Conservation (phyloP, 2,113 vertebrate genomes). For the Tragelaphus buxtoni region DNA sequence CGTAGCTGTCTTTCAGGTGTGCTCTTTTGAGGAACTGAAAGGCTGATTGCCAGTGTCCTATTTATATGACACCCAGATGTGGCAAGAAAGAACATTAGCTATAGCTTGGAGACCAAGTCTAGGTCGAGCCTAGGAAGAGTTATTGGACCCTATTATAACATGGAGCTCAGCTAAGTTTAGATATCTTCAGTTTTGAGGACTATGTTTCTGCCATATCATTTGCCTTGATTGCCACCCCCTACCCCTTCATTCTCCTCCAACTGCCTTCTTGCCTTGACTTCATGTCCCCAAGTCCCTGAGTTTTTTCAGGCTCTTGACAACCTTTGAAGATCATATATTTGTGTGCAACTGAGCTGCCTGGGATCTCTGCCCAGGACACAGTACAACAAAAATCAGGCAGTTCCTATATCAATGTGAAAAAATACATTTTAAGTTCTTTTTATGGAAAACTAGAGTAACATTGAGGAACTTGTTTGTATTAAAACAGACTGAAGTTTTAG, state of each 20-base stretch:
- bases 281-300: neutral
- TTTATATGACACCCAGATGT: neutral
- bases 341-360: neutral
- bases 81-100: neutral
- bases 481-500: neutral
- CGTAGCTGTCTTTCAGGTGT: neutral
- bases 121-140: neutral
- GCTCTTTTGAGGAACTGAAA: neutral
- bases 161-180: neutral
- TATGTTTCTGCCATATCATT: neutral
- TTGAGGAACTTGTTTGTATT: neutral
- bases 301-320: neutral
- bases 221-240: neutral
- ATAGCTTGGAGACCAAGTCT: neutral
- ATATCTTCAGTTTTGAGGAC: neutral
- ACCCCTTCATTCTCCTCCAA: neutral
- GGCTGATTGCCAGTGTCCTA: neutral
- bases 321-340: neutral
- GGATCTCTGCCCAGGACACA: neutral
- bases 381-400: neutral
- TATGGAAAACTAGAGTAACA: neutral
- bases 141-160: neutral
- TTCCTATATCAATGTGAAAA: neutral
- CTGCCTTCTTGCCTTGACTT: neutral
- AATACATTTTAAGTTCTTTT: neutral